A percentile compares a stretch with the other conserved stretches of the same genome.
Conservation (phyloP, 2,113 vertebrate species). For the Macrotis lagotis region DNA sequence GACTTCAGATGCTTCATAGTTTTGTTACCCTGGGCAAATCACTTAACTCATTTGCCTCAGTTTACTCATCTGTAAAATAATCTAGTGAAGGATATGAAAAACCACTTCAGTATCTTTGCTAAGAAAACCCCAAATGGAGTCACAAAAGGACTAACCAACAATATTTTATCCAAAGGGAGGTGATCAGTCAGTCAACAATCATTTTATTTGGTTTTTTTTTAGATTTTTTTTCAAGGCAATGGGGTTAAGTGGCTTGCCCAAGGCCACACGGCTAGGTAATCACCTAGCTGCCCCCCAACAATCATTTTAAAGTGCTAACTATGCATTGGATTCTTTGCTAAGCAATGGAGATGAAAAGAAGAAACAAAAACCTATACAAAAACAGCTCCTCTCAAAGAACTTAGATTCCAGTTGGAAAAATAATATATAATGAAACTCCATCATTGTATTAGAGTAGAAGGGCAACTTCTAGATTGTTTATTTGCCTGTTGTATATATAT, state of each 20-base stretch:
- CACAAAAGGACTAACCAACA: not conserved
- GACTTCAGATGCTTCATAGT: not conserved
- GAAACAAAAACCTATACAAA: not conserved
- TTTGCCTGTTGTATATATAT: not conserved
- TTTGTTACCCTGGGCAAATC: not conserved
- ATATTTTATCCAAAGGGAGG: not conserved
- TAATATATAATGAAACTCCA: not conserved
- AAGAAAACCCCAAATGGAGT: not conserved
- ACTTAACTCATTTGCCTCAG: not conserved
- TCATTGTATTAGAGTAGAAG: not conserved
- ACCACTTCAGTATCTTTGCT: not conserved
- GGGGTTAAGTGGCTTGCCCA: too few relatives aligned
- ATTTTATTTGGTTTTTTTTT: too few relatives aligned
- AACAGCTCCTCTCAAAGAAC: not conserved
- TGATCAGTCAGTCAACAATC: not conserved
- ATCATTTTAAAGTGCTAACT: not conserved
- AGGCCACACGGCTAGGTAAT: too few relatives aligned
- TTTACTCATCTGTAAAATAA: not conserved
- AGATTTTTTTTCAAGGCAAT: too few relatives aligned
- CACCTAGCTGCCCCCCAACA: too few relatives aligned
- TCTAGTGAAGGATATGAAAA: not conserved
- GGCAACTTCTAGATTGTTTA: not conserved
- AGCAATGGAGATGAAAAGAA: not conserved
- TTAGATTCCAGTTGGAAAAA: not conserved
- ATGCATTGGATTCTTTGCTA: not conserved